Evolutionary conservation across 2,888 invertebrate genomes (phyloP), one percentile per base, ranked within the genome.

Genomic region (Epirrita christyi): DNA sequence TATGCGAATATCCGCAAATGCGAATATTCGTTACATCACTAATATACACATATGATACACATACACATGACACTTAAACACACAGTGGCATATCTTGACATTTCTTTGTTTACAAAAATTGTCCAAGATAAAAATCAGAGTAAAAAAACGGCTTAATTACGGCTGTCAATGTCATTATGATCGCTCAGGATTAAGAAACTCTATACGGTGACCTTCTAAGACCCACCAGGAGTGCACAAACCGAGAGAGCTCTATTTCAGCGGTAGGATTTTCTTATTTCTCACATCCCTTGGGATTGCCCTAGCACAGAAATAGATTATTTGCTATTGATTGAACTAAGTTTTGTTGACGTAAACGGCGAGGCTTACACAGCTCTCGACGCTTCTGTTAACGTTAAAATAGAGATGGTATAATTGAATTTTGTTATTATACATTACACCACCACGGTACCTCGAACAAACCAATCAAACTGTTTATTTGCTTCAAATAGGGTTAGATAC

Each of bases 251-350:
- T 63, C 59, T 66, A 62, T 70, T 71, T 71, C 60, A 11, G 42
- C 45, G 54, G 68, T 72, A 71, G 68, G 69, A 77, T 79, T 81
- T 80, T 81, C 81, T 80, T 78, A 81, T 81, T 81, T 80, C 73
- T 74, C 73, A 66, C 72, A 72, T 74, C 75, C 75, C 75, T 46
- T 58, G 81, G 80, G 82, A 84, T 78, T 78, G 81, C 77, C 64
- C 75, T 64, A 69, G 81, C 80, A 83, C 78, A 77, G 81, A 84
- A 85, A 85, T 82, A 82, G 83, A 84, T 82, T 82, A 82, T 83
- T 83, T 82, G 79, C 75, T 80, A 83, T 85, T 79, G 83, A 85
- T 86, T 84, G 83, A 80, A 82, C 70, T 70, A 70, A 73, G 71
- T 73, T 76, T 74, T 72, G 73, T 68, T 68, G 68, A 70, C 67